phyloP scores from a whole-genome alignment of 2,888 invertebrate genomes.

The Timema cristinae region DNA sequence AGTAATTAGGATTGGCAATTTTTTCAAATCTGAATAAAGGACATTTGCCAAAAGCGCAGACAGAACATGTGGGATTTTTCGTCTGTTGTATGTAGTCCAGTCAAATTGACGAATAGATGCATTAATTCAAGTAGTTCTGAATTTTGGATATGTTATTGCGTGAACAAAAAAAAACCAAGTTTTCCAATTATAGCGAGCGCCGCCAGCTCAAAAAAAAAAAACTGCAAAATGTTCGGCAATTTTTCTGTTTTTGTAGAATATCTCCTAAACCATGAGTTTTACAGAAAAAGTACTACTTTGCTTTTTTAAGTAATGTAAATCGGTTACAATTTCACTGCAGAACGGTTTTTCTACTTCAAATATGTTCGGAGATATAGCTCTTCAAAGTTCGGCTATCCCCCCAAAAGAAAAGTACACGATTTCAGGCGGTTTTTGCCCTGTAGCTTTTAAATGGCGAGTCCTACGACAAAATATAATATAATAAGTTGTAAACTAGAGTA shows the following conservation, averaged over 20 bases:
- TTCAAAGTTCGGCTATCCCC: no score
- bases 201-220: background rate
- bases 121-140: conserved; percentile 1
- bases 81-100: background rate
- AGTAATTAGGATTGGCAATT: no score
- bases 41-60: no score
- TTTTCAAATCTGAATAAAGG: no score
- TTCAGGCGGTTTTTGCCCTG: no score
- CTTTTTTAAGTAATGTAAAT: background rate
- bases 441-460: no score
- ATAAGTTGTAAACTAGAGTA: background rate
- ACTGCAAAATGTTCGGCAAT: background rate
- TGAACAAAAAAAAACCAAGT: background rate
- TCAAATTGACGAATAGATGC: conserved; percentile 2
- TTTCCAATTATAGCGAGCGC: background rate
- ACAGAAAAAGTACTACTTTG: background rate
- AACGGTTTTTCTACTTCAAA: background rate
- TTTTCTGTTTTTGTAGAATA: background rate
- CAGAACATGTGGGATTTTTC: no score
- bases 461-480: no score
- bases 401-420: no score
- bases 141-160: conserved; percentile 4
- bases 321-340: background rate
- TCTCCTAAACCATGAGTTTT: background rate
- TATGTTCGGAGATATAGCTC: background rate